Evolutionary conservation across 2,797 vertebrate species (phyloP).

Genomic region (Coregonus ussuriensis): DNA sequence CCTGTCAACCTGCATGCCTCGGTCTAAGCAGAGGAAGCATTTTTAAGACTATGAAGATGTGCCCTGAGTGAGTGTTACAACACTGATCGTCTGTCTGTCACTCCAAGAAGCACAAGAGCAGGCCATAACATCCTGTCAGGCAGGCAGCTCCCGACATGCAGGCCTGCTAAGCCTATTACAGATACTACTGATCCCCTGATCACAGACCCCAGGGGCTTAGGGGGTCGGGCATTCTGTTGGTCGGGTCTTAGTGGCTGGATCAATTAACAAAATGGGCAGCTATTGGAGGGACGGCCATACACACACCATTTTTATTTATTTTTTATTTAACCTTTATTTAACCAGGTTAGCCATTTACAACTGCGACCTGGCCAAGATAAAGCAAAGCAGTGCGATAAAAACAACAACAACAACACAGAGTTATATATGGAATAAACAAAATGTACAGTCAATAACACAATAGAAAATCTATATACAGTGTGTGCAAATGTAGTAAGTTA

Average conservation of each 20-base stretch:
- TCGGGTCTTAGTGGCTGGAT: slow-evolving; percentile 64
- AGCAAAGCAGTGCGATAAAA: no score
- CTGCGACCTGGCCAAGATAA: no score
- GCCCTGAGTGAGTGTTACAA: background rate
- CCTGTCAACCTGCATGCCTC: no score
- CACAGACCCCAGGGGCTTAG: slow-evolving; percentile 65
- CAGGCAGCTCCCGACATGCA: slow-evolving; percentile 59
- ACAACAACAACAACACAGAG: no score
- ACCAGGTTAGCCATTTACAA: no score
- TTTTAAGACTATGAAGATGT: background rate
- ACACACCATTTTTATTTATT: background rate
- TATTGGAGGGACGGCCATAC: slow-evolving; percentile 13
- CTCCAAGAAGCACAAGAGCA: slow-evolving; percentile 46
- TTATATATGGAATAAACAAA: no score
- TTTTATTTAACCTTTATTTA: no score
- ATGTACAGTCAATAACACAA: no score
- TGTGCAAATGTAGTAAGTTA: no score
- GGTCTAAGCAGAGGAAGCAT: background rate
- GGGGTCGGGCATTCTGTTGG: slow-evolving; percentile 55
- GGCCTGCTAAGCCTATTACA: slow-evolving; percentile 75
- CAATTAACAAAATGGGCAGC: slow-evolving; percentile 55
- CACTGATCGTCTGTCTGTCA: slow-evolving; percentile 1
- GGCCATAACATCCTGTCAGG: slow-evolving; percentile 54
- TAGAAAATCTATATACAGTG: no score
- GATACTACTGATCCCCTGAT: slow-evolving; percentile 71